Percentiles rank a stretch among this genome's conserved stretches.
Evolutionary conservation across 1,140 invertebrate genomes (phyloP).

Genomic region (Mactra quadrangularis): DNA sequence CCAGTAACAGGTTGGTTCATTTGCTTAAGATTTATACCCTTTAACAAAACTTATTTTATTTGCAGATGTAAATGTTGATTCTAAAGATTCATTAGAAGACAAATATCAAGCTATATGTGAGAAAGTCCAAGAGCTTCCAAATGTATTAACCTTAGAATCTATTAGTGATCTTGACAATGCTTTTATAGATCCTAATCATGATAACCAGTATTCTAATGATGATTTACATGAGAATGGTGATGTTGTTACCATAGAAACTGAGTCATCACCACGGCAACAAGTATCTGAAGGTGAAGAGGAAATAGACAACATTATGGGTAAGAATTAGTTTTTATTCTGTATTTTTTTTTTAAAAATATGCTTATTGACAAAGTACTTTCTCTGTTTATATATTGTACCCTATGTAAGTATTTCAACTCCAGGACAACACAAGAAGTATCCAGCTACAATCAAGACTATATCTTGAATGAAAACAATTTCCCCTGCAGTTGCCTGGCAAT

Average conservation of each 20-base stretch:
- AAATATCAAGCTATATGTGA: slow-evolving; percentile 37
- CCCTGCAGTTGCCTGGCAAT: too few species aligned
- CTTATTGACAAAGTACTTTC: neutral
- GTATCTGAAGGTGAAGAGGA: slow-evolving; percentile 37
- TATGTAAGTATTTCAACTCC: too few species aligned
- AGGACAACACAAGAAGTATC: too few species aligned
- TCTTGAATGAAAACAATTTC: too few species aligned
- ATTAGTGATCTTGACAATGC: slow-evolving; percentile 12
- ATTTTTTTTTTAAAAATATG: neutral
- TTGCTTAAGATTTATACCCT: too few species aligned
- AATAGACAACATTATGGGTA: slow-evolving; percentile 30
- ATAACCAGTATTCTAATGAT: neutral
- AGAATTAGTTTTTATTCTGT: neutral
- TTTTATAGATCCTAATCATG: slow-evolving; percentile 31
- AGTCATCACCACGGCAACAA: slow-evolving; percentile 17
- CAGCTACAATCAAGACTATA: too few species aligned
- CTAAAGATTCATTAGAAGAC: neutral
- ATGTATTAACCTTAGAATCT: slow-evolving; percentile 17
- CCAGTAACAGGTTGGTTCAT: too few species aligned
- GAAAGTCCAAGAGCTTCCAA: slow-evolving; percentile 45
- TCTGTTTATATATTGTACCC: neutral
- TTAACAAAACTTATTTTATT: too few species aligned
- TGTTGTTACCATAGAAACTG: slow-evolving; percentile 30
- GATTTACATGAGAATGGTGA: slow-evolving; percentile 6
- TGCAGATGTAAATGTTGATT: neutral